Evolutionary conservation across 2,888 invertebrate species (phyloP), one percentile per base, ranked within the genome.

Genomic region (Mesorhabditis belari): DNA sequence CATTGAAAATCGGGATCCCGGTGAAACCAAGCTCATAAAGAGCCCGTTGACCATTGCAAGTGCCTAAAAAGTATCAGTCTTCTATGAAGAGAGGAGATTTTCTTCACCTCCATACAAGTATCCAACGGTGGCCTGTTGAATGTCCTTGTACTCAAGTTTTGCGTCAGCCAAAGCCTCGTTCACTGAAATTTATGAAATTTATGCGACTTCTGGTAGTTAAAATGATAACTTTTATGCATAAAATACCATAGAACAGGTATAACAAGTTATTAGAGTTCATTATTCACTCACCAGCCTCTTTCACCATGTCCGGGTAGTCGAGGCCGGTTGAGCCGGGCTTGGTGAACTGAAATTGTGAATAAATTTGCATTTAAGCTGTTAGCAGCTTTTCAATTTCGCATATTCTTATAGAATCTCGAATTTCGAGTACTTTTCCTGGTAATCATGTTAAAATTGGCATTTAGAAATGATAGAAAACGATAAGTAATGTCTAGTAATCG

Each of bases 1-100:
- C 95, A 83, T 98, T 98, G 84, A 90, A 91, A 70, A 98, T 88
- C 4, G 96, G 96, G 69, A 96, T 93, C 50, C 95, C 95, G 29
- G 90, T 93, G 88, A 95, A 88, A 61, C 95, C 95, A 50, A 95
- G 86, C 81, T 91, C 89, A 82, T 96, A 96, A 5, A 96, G 83
- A 0, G 92, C 92, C 69, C 95, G 86, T 84, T 98, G 98, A 0
- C 96, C 98, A 82, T 89, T 88, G 55, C 84, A 83, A 9, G 83
- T 82, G 35, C 75, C 64, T 64, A 53, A 17, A 58, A 54, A 5
- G n/a, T 6, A 21, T 21, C 5, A 50, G n/a, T 21, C 21, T 51
- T 51, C 12, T n/a, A 21, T 68, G 63, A 60, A 63, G 58, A 19
- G 12, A 2, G n/a, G 2, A 53, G n/a, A 21, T 1, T 1, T 19